Evolutionary conservation across 2,797 vertebrate genomes (phyloP), one percentile per base, ranked within the genome.

Genomic region (Brachyalestes nurse): DNA sequence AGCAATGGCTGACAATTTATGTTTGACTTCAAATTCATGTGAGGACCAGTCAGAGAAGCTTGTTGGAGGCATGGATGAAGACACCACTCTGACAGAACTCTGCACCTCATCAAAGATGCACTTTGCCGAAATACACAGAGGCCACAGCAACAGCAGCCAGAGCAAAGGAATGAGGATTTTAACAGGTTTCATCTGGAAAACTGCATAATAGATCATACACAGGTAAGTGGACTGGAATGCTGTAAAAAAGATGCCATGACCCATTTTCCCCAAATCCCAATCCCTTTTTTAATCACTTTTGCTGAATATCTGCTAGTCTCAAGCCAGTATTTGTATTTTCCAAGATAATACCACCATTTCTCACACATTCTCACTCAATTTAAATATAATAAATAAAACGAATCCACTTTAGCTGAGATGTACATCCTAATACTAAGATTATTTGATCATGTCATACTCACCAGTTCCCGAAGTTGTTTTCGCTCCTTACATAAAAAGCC

Each of bases 51-150:
- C 67, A 78, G 58, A 75, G 69, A 78, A 71, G 23, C 61, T 23
- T 5, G 65, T n/a, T 4, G 47, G 79, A 51, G n/a, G 13, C 13
- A 21, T 19, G 70, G 81, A 62, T 64, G 83, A 75, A 81, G 83
- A 84, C 62, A 93, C 88, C 69, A 85, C 89, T 66, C 81, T 81
- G 69, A 90, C 58, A 78, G 85, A 84, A 70, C 85, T 78, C 81
- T 94, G 93, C 23, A 92, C 89, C 45, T 93, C 87, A 80, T 95
- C 94, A 84, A 89, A 93, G 84, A 93, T 83, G 88, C 93, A 94
- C 80, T 84, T 93, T 70, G 86, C 91, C 76, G 81, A 80, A 58
- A 85, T 64, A 34, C 64, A 34, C 0, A 86, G 87, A 16, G 87
- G 62, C 75, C 84, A 80, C 19, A 84, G 77, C 72, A 91, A 55